Evolutionary conservation across 2,888 invertebrate genomes (phyloP), one percentile per base, ranked within the genome.

Genomic region (Auanema sp.): DNA sequence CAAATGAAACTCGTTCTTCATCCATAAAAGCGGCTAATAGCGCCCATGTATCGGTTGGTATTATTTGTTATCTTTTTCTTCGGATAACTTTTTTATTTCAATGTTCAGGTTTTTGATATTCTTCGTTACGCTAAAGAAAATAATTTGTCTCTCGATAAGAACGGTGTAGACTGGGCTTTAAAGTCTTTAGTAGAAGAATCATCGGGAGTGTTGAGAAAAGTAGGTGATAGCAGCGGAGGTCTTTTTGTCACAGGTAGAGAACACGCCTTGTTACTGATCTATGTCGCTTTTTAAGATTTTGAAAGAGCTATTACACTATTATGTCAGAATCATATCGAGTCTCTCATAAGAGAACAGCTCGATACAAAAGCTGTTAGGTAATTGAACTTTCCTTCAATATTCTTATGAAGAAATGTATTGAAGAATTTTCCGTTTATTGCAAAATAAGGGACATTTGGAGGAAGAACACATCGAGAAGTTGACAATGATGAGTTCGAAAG

Each of bases 401-500:
- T 23, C 3, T 33, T n/a, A 2, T 47, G 11, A 33, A 6, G 49
- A 44, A 10, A 4, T 43, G 4, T 21, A 11, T 60, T 64, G 84
- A 18, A 76, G 86, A 59, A 83, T 85, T 62, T 94, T 93, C 84
- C 90, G 93, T 68, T 88, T 96, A 68, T 89, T 96, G 41, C 88
- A 90, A 55, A 84, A 88, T 44, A 91, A 91, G 81, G 90, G 90
- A 75, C 92, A 89, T 82, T 89, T 94, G 65, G 95, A 95, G 84
- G 92, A 93, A 76, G 93, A 85, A 61, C 77, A 80, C 61, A 75
- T 96, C 64, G 93, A 94, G 84, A 91, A 92, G 79, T 87, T 91
- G 74, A 93, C 92, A 0, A 93, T 96, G 94, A 89, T 96, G 77
- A 91, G 92, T 0, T 90, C 91, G 24, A 96, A 95, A 84, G 93